phyloP scores from a whole-genome alignment of 1,140 invertebrate genomes.

The Pemphigus obesinymphae region DNA sequence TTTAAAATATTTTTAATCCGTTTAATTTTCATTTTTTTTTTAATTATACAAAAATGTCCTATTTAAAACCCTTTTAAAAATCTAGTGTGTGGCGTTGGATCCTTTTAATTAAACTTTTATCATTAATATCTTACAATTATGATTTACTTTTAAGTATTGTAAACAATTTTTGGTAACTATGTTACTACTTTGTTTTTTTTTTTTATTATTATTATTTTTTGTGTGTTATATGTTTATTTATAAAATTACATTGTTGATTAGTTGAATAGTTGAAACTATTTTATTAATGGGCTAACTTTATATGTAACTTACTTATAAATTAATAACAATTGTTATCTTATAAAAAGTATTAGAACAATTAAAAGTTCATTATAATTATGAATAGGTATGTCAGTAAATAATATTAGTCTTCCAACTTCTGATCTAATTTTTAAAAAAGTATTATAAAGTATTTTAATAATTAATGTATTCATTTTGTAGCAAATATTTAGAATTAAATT shows the following conservation, averaged over 20 bases:
- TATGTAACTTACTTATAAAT: background rate
- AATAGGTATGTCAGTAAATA: background rate
- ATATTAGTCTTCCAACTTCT: background rate
- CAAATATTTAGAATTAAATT: background rate
- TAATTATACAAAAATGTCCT: too few relatives aligned
- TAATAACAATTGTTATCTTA: background rate
- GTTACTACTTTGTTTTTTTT: background rate
- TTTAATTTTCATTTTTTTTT: too few relatives aligned
- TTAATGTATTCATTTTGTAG: background rate
- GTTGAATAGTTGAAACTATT: background rate
- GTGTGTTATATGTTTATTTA: background rate
- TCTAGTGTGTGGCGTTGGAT: too few relatives aligned
- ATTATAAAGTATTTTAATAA: background rate
- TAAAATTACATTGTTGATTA: slow-evolving; percentile 7
- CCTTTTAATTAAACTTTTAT: background rate
- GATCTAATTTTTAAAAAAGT: background rate
- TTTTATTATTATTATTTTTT: background rate
- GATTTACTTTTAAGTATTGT: background rate
- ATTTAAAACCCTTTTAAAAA: too few relatives aligned
- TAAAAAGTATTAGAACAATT: background rate
- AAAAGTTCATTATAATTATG: background rate
- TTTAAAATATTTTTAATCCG: too few relatives aligned
- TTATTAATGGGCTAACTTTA: background rate
- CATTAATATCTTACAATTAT: background rate
- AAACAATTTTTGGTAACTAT: background rate